Conservation (phyloP, 2,113 vertebrate species). For the Geothlypis trichas region DNA sequence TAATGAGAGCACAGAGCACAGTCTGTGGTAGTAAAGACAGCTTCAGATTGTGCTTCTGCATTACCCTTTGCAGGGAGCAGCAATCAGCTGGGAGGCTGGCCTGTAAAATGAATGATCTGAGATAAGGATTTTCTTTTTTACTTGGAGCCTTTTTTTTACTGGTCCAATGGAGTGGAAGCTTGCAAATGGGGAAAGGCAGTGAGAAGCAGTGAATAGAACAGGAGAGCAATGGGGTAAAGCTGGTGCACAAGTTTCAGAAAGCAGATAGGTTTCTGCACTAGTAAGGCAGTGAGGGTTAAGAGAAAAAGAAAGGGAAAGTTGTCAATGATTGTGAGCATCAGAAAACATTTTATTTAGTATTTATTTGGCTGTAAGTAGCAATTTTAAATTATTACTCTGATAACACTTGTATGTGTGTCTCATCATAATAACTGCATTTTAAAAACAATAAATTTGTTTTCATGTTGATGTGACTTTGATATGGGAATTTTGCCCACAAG, state of each 20-base stretch:
- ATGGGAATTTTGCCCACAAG: neutral
- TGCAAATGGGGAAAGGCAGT: neutral
- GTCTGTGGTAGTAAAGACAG: neutral
- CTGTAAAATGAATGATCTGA: neutral
- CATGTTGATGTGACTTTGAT: neutral
- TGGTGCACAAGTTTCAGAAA: neutral
- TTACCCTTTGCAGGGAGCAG: neutral
- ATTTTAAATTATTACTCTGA: neutral
- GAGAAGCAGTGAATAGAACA: neutral
- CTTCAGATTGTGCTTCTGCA: neutral
- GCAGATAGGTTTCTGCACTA: neutral
- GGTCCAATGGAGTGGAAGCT: neutral
- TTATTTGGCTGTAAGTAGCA: neutral
- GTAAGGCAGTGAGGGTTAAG: neutral
- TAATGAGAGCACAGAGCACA: neutral
- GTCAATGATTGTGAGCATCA: neutral
- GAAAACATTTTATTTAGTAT: neutral
- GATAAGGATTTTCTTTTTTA: neutral
- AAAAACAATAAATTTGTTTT: neutral
- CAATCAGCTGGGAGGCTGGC: neutral
- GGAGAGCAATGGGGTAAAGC: neutral
- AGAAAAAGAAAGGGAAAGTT: neutral
- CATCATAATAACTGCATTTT: neutral
- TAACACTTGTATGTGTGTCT: neutral
- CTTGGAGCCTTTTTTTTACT: neutral